A percentile compares a stretch with the other conserved stretches of the same genome.
phyloP scores from a whole-genome alignment of 37 sponge, comb jelly and placozoan genomes.

The Hormiphora californensis region DNA sequence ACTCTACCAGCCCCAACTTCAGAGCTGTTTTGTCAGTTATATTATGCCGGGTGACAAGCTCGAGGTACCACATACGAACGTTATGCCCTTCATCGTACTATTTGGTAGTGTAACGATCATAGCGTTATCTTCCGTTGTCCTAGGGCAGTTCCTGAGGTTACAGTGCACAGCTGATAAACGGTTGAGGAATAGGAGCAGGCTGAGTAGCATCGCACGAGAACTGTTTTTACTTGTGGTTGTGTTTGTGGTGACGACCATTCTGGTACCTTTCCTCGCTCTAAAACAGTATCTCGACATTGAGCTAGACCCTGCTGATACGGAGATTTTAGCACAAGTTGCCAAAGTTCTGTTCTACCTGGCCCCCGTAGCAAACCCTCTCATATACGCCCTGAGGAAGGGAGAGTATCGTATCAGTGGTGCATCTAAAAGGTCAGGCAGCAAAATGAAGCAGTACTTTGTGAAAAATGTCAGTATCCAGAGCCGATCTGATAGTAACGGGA shows the following conservation, averaged over 20 bases:
- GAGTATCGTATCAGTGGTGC: constrained; percentile 37
- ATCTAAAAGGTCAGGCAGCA: no score
- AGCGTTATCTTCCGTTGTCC: constrained; percentile 9
- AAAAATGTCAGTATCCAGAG: no score
- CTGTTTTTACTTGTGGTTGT: neutral
- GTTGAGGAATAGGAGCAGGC: neutral
- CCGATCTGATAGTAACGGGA: no score
- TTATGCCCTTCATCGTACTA: constrained; percentile 40
- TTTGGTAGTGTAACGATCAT: constrained; percentile 35
- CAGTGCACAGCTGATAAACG: neutral
- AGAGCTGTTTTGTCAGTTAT: constrained; percentile 43
- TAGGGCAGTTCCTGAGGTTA: neutral
- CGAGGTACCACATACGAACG: constrained; percentile 34
- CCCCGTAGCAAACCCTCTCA: constrained; percentile 45
- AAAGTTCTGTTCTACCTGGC: constrained; percentile 42
- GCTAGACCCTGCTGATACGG: neutral
- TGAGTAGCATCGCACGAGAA: constrained; percentile 28
- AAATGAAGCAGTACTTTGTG: no score
- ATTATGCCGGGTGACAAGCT: neutral
- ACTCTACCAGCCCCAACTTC: constrained; percentile 4
- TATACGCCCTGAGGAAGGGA: constrained; percentile 27
- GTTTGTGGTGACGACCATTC: neutral
- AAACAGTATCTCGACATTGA: neutral
- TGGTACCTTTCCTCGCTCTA: neutral
- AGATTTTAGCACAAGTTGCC: constrained; percentile 27